A percentile compares a stretch with the other conserved stretches of the same genome.
phyloP scores from a whole-genome alignment of 2,888 invertebrate genomes.

The Agrotis puta region DNA sequence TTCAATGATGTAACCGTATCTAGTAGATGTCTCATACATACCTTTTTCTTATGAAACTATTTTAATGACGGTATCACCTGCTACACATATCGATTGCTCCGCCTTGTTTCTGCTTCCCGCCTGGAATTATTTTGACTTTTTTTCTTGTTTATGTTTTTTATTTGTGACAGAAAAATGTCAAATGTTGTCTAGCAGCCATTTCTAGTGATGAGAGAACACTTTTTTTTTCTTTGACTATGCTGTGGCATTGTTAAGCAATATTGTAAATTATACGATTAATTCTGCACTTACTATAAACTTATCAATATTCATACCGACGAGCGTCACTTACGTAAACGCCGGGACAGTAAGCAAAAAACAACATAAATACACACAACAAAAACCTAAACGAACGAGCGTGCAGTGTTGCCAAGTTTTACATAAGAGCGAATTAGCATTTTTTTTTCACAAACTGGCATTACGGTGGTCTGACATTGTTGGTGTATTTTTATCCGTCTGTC shows the following conservation, averaged over 20 bases:
- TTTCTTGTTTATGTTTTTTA: no score
- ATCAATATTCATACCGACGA: conserved; percentile 26
- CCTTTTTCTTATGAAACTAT: neutral
- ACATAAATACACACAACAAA: conserved; percentile 33
- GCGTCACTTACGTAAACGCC: conserved; percentile 33
- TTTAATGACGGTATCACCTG: no score
- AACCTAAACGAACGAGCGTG: conserved; percentile 24
- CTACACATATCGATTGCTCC: no score
- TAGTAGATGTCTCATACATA: neutral
- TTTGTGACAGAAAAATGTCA: no score
- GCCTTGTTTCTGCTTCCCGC: no score
- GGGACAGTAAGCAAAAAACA: conserved; percentile 29
- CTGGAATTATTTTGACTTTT: no score
- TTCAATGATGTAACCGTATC: conserved; percentile 4
- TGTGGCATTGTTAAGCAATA: no score
- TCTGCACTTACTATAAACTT: no score
- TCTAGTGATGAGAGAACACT: no score
- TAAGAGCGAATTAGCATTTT: conserved; percentile 71
- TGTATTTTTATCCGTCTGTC: conserved; percentile 79
- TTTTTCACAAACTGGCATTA: conserved; percentile 66
- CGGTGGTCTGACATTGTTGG: conserved; percentile 73
- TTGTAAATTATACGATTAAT: no score
- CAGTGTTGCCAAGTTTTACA: conserved; percentile 67
- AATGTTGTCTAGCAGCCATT: no score
- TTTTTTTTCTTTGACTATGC: no score